These are phyloP conservation scores for Ptychodera flava DNA, from an alignment of 35 echinoderm and acorn worm species.

Conservation along the genomic window DNA sequence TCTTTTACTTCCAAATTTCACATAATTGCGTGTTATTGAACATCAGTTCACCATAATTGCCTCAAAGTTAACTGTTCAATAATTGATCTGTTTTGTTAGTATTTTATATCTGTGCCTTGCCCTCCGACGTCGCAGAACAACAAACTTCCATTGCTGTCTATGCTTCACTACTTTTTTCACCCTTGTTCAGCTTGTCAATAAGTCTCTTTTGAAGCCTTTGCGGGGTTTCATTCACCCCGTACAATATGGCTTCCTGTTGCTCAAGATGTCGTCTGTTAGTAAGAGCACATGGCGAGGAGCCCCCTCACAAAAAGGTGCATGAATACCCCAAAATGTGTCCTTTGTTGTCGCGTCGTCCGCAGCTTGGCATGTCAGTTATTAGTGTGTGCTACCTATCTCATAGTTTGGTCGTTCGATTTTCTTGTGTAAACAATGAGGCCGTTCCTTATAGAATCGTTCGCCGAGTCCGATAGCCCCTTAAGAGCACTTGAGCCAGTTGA, in stretches of 20 bases:
- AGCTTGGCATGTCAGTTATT: background rate
- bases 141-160: too few relatives aligned
- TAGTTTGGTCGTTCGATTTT: background rate
- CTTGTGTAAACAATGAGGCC: background rate
- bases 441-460: background rate
- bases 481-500: background rate
- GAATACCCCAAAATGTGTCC: background rate
- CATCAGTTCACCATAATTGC: background rate
- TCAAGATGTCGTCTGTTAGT: too few relatives aligned
- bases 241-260: background rate
- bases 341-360: background rate
- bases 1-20: background rate
- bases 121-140: too few relatives aligned
- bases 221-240: background rate
- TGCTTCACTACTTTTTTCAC: too few relatives aligned
- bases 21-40: background rate
- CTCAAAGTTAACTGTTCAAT: background rate
- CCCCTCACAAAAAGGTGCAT: background rate
- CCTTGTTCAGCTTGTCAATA: too few relatives aligned
- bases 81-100: too few relatives aligned
- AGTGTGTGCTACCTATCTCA: background rate
- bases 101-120: too few relatives aligned
- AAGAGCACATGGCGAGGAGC: background rate
- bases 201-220: background rate
- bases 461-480: background rate